Conservation (phyloP, 2,888 invertebrate genomes). For the Hypsopygia costalis region DNA sequence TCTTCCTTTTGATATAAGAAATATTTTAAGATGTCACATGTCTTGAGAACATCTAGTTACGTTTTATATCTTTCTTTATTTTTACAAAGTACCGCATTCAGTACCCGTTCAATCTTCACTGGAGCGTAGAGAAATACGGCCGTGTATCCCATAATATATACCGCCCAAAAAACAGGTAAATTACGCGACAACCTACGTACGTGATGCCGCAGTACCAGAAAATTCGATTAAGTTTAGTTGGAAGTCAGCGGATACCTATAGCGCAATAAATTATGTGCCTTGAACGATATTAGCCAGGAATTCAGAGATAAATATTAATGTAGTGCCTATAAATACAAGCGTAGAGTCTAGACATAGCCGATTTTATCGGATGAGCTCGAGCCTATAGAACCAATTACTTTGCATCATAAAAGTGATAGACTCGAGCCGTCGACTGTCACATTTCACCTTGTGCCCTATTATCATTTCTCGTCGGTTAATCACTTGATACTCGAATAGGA, state of each 20-base stretch:
- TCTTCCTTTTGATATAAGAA: no score
- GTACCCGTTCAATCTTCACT: slow-evolving; percentile 57
- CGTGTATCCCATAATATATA: slow-evolving; percentile 54
- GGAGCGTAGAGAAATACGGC: slow-evolving; percentile 61
- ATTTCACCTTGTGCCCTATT: slow-evolving; percentile 9
- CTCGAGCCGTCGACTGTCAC: slow-evolving; percentile 8
- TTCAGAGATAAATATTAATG: slow-evolving; percentile 34
- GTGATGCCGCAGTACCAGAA: slow-evolving; percentile 61
- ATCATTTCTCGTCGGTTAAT: slow-evolving; percentile 5
- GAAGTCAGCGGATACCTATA: slow-evolving; percentile 52
- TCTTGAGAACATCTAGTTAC: slow-evolving; percentile 21
- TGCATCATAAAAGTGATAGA: slow-evolving; percentile 23
- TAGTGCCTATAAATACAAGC: slow-evolving; percentile 18
- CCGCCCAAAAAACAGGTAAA: slow-evolving; percentile 53
- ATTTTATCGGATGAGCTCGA: slow-evolving; percentile 12
- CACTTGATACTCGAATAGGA: slow-evolving; percentile 5
- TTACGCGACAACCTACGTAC: slow-evolving; percentile 46
- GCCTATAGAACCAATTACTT: slow-evolving; percentile 23
- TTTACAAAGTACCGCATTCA: slow-evolving; percentile 45
- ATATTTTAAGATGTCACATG: no score
- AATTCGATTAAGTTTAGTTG: slow-evolving; percentile 61
- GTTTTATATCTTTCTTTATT: slow-evolving; percentile 30
- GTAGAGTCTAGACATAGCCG: slow-evolving; percentile 14
- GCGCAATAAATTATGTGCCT: slow-evolving; percentile 48
- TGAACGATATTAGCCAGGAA: slow-evolving; percentile 38